Evolutionary conservation across 2,888 invertebrate species (phyloP), one percentile per base, ranked within the genome.

Genomic region (Yponomeuta plumbellus): DNA sequence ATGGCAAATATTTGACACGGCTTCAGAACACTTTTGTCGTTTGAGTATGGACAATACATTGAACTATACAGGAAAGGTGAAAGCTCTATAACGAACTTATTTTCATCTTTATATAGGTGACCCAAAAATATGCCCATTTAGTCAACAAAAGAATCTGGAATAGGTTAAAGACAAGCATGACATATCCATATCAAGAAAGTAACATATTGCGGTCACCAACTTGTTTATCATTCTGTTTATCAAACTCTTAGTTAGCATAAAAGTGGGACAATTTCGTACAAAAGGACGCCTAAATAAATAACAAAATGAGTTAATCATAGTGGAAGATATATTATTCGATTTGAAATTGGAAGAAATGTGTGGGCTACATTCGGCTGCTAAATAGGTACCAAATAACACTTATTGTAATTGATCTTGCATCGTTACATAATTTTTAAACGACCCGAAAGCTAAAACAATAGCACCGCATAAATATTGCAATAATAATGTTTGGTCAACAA

Each of bases 121-220:
- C 2, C 5, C 2, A 26, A 26, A 26, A 4, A 5, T 4, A 4
- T 26, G 26, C 3, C 26, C 5, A 26, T 26, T 34, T 6, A 34
- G 6, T 34, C 8, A 34, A 8, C 34, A 56, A n/a, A 57, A 23
- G 17, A 61, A 61, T 39, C 20, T 39, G 34, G 62, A 62, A 62
- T 62, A 62, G 62, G 62, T 39, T 40, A 62, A 17, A 62, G 34
- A 62, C 34, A 62, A 34, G 62, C n/a, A 34, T 62, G 34, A 39
- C 62, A 62, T 62, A 62, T 62, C 39, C 13, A 20, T 62, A 20
- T 17, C 61, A 23, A 59, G 21, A 59, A 59, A 21, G 21, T 59
- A 52, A 52, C 44, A 52, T n/a, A n/a, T 52, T 52, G 44, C 44
- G 44, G 59, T 59, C 59, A 21, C 20, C 23, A 59, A 22, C 20